Conservation (phyloP, 1,140 invertebrate genomes). For the Drosophila prosaltans region DNA sequence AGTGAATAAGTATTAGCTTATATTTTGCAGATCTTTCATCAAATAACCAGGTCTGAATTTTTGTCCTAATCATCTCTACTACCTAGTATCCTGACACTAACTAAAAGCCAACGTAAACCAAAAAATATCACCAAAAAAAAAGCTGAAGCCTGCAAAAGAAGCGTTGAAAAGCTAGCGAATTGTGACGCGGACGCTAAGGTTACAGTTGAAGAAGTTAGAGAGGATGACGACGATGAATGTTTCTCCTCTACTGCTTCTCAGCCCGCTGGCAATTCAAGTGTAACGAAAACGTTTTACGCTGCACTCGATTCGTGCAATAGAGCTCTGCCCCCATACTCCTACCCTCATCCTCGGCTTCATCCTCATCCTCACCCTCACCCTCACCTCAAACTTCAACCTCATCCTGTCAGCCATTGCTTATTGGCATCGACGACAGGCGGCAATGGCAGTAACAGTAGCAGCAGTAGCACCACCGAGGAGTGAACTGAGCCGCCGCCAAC, state of each 20-base stretch:
- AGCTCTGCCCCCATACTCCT: neutral
- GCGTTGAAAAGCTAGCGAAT: slow-evolving; percentile 62
- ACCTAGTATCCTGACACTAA: neutral
- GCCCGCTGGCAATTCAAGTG: slow-evolving; percentile 66
- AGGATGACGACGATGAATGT: slow-evolving; percentile 7
- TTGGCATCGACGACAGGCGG: slow-evolving; percentile 73
- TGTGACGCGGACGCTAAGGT: slow-evolving; percentile 61
- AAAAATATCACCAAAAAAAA: slow-evolving; percentile 22
- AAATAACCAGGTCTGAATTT: neutral
- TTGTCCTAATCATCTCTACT: slow-evolving; percentile 2
- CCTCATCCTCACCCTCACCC: neutral
- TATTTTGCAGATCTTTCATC: neutral
- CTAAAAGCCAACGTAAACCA: slow-evolving; percentile 28
- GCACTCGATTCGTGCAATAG: slow-evolving; percentile 54
- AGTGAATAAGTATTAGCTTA: neutral
- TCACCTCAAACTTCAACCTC: neutral
- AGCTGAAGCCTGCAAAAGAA: slow-evolving; percentile 20
- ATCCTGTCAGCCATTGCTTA: slow-evolving; percentile 46
- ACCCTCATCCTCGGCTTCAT: neutral
- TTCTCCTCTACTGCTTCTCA: slow-evolving; percentile 16
- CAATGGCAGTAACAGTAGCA: slow-evolving; percentile 47
- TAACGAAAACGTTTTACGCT: slow-evolving; percentile 72
- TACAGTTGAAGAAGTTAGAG: slow-evolving; percentile 50
- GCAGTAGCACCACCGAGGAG: slow-evolving; percentile 19
- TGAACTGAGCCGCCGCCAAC: slow-evolving; percentile 59